These are phyloP conservation scores for Lithodes maja DNA, from an alignment of 2,888 invertebrate genomes.

Conservation along the genomic window DNA sequence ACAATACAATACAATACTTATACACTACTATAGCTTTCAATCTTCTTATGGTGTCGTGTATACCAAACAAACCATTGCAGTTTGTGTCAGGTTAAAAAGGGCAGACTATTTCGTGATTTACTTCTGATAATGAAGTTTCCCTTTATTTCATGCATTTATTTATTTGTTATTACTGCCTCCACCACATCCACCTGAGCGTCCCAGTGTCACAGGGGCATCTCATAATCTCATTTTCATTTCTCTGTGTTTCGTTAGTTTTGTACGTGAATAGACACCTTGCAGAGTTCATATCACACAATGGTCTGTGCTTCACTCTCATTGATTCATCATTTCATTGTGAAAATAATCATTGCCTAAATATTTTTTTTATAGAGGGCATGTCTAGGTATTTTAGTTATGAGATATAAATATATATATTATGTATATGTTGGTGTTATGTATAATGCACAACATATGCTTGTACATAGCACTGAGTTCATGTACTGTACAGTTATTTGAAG, in stretches of 20 bases:
- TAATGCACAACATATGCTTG: background rate
- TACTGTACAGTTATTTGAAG: constrained; percentile 33
- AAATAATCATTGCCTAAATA: constrained; percentile 9
- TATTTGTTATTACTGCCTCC: too few species aligned
- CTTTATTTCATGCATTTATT: too few species aligned
- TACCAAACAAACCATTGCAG: too few species aligned
- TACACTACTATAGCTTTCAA: too few species aligned
- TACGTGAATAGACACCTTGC: background rate
- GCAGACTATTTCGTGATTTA: too few species aligned
- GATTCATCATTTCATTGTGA: constrained; percentile 33
- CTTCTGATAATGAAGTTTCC: too few species aligned
- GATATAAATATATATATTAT: background rate
- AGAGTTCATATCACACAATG: background rate
- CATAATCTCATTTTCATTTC: constrained; percentile 15
- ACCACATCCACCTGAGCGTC: background rate
- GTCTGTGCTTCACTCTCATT: constrained; percentile 5
- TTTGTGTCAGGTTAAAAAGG: too few species aligned
- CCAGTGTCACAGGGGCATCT: background rate
- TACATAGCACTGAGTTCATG: constrained; percentile 18
- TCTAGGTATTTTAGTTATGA: constrained; percentile 46
- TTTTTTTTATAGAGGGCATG: constrained; percentile 52
- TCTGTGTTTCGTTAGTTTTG: background rate
- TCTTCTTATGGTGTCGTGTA: too few species aligned
- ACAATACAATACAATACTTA: too few species aligned
- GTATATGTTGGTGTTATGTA: constrained; percentile 19